These are phyloP conservation scores for Erinaceus europaeus DNA, from an alignment of 2,113 vertebrate species.

Conservation along the genomic window DNA sequence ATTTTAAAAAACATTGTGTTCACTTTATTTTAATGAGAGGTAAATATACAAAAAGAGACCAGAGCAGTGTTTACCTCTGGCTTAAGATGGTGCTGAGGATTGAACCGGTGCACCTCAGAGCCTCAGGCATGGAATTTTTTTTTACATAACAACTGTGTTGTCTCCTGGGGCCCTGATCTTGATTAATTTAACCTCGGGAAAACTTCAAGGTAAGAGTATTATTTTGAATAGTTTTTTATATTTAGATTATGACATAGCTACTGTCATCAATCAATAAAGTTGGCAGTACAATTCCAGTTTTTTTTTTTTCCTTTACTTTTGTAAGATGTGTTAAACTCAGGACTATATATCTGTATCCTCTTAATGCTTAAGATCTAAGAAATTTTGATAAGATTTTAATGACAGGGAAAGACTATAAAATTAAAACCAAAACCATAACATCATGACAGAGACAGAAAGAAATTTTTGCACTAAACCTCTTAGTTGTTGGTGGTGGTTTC, in stretches of 20 bases:
- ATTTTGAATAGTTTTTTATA: not conserved
- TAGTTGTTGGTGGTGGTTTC: too few relatives aligned
- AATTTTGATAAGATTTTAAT: constrained; percentile 14
- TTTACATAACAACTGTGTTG: too few relatives aligned
- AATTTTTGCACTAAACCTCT: not conserved
- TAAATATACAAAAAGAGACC: too few relatives aligned
- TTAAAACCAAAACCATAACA: not conserved
- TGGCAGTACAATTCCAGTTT: not conserved
- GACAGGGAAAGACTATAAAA: not conserved
- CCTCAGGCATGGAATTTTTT: too few relatives aligned
- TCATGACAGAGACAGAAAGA: not conserved
- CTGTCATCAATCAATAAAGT: not conserved
- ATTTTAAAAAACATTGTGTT: too few relatives aligned
- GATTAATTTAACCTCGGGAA: not conserved
- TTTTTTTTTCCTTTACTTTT: not conserved
- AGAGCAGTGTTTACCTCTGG: too few relatives aligned
- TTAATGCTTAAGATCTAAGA: not conserved
- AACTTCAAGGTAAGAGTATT: not conserved
- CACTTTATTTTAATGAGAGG: too few relatives aligned
- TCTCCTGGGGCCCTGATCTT: too few relatives aligned
- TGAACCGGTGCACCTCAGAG: too few relatives aligned
- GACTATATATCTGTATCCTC: not conserved
- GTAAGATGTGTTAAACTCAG: not conserved
- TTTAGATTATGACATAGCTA: not conserved
- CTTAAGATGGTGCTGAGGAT: too few relatives aligned